A percentile compares a stretch with the other conserved stretches of the same genome.
phyloP scores from a whole-genome alignment of 2,888 invertebrate genomes.

The Lapara coniferarum region DNA sequence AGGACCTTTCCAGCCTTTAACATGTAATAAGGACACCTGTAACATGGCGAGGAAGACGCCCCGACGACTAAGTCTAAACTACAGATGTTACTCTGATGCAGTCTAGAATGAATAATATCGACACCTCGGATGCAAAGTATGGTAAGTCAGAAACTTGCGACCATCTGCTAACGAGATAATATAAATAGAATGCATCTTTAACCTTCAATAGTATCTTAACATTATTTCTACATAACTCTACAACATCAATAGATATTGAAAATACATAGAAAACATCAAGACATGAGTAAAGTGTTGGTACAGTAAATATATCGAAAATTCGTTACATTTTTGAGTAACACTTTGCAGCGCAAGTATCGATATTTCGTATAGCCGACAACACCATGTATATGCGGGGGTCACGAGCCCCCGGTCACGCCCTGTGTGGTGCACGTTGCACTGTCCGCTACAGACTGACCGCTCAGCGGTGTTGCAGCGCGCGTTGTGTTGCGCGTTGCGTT shows the following conservation, averaged over 20 bases:
- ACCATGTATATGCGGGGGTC: neutral
- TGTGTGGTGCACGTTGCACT: neutral
- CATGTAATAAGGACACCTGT: neutral
- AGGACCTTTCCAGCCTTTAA: neutral
- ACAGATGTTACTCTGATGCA: neutral
- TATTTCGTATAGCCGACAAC: neutral
- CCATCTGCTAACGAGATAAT: too few species aligned
- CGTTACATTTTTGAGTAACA: neutral
- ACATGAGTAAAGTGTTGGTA: neutral
- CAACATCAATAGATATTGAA: neutral
- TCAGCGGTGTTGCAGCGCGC: slow-evolving; percentile 7
- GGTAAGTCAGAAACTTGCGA: neutral
- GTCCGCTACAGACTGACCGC: neutral
- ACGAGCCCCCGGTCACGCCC: neutral
- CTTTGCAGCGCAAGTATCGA: neutral
- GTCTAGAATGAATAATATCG: neutral
- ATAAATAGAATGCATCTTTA: neutral
- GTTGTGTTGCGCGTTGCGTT: neutral
- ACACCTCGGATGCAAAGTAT: neutral
- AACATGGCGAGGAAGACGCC: neutral
- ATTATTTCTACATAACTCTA: neutral
- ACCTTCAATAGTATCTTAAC: neutral
- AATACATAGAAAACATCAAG: neutral
- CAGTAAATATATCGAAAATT: neutral
- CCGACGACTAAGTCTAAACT: neutral